These are phyloP conservation scores for Sisyra nigra DNA, from an alignment of 2,888 invertebrate species.

Conservation along the genomic window DNA sequence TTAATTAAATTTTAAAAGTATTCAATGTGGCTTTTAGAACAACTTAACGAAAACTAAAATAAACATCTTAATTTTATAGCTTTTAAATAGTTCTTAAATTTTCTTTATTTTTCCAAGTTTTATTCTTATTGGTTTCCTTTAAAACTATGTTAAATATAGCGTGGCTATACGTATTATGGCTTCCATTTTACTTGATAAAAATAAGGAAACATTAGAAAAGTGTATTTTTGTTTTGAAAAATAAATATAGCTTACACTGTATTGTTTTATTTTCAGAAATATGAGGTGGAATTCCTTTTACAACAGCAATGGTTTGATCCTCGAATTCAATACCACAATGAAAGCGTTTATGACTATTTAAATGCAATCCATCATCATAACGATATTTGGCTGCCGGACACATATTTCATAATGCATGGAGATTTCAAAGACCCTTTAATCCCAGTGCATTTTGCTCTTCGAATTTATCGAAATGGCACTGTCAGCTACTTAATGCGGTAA, in stretches of 20 bases:
- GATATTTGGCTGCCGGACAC: constrained; percentile 90
- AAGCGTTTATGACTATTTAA: constrained; percentile 74
- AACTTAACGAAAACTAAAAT: too few relatives aligned
- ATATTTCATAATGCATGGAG: constrained; percentile 92
- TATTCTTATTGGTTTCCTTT: too few relatives aligned
- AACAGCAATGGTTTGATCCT: constrained; percentile 88
- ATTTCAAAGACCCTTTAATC: constrained; percentile 86
- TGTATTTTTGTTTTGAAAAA: too few relatives aligned
- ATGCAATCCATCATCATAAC: constrained; percentile 85
- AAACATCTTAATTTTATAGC: too few relatives aligned
- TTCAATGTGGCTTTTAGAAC: too few relatives aligned
- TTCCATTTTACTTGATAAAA: too few relatives aligned
- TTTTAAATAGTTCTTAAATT: too few relatives aligned
- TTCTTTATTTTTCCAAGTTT: too few relatives aligned
- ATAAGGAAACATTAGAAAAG: background rate
- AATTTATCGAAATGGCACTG: constrained; percentile 84
- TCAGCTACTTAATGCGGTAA: constrained; percentile 84
- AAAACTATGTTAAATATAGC: too few relatives aligned
- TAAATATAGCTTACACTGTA: background rate
- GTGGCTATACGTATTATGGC: too few relatives aligned
- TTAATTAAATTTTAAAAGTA: too few relatives aligned
- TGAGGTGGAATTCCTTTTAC: constrained; percentile 86
- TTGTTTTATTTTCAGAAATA: constrained; percentile 54
- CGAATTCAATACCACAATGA: constrained; percentile 77
- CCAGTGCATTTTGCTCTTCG: constrained; percentile 86